A percentile compares a stretch with the other conserved stretches of the same genome.
Evolutionary conservation across 2,888 invertebrate species (phyloP).

Genomic region (Tiphia femorata): DNA sequence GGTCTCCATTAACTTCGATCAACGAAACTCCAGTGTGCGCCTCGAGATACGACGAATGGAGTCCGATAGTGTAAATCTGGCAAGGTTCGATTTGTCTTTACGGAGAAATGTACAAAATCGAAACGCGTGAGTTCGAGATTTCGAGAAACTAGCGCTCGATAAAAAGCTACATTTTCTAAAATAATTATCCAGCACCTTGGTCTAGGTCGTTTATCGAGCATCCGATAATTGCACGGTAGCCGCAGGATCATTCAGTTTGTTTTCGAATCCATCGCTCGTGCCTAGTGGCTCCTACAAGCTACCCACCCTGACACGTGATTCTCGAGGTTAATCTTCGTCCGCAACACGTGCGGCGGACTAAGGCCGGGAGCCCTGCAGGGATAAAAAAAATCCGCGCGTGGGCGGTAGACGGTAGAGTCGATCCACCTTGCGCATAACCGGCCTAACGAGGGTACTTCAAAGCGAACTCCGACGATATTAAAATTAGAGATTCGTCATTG

Average conservation of each 20-base stretch:
- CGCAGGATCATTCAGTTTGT: too few species aligned
- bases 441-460: slow-evolving; percentile 55
- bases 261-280: background rate
- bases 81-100: too few species aligned
- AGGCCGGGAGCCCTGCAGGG: slow-evolving; percentile 22
- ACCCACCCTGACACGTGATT: slow-evolving; percentile 32
- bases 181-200: too few species aligned
- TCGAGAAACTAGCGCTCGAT: too few species aligned
- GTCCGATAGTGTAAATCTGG: background rate
- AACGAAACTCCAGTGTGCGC: too few species aligned
- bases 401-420: slow-evolving; percentile 27
- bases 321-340: slow-evolving; percentile 32
- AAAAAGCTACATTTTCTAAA: too few species aligned
- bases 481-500: slow-evolving; percentile 59
- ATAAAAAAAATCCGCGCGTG: slow-evolving; percentile 39
- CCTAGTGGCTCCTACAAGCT: slow-evolving; percentile 1
- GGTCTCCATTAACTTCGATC: background rate
- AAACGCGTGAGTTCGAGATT: too few species aligned
- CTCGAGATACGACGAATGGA: background rate
- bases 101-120: too few species aligned
- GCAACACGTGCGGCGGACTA: slow-evolving; percentile 37
- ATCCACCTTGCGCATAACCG: slow-evolving; percentile 42
- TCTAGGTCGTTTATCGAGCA: too few species aligned
- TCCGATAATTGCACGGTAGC: too few species aligned
- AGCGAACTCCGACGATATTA: slow-evolving; percentile 59